Percentiles rank a stretch among this genome's conserved stretches.
Evolutionary conservation across 2,797 vertebrate genomes (phyloP).

Genomic region (Masticophis lateralis): DNA sequence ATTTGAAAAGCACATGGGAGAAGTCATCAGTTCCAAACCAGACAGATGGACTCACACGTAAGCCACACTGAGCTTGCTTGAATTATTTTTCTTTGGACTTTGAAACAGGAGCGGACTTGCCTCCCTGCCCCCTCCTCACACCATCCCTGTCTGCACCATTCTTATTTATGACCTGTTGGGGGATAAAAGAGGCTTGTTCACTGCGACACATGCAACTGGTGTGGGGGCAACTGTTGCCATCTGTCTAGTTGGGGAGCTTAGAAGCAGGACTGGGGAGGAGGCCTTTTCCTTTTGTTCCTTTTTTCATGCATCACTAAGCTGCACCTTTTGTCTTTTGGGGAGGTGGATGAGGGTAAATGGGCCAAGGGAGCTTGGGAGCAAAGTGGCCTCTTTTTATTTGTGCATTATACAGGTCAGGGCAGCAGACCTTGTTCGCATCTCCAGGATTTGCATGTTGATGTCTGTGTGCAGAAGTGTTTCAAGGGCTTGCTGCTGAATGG

Average conservation of each 20-base stretch:
- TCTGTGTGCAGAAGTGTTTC: slow-evolving; percentile 32
- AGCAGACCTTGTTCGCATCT: slow-evolving; percentile 49
- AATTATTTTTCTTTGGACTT: slow-evolving; percentile 48
- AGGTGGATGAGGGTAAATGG: slow-evolving; percentile 16
- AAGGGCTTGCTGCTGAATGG: neutral
- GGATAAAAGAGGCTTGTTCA: slow-evolving; percentile 58
- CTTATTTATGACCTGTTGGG: slow-evolving; percentile 45
- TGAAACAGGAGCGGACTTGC: slow-evolving; percentile 10
- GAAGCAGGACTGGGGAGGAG: slow-evolving; percentile 11
- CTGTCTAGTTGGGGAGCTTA: slow-evolving; percentile 60
- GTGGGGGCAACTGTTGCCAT: slow-evolving; percentile 71
- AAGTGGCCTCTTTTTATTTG: slow-evolving; percentile 58
- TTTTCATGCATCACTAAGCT: slow-evolving; percentile 63
- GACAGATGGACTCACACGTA: slow-evolving; percentile 57
- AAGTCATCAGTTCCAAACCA: slow-evolving; percentile 13
- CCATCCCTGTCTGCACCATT: slow-evolving; percentile 12
- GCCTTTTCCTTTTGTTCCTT: slow-evolving; percentile 45
- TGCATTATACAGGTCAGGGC: slow-evolving; percentile 29
- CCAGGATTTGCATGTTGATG: slow-evolving; percentile 31
- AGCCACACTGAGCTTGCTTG: slow-evolving; percentile 33
- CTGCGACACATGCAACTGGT: slow-evolving; percentile 44
- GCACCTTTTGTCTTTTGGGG: slow-evolving; percentile 65
- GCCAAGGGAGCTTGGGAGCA: slow-evolving; percentile 24
- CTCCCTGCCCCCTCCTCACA: neutral
- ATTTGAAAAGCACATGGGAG: neutral